These are phyloP conservation scores for Eutolmus rufibarbis DNA, from an alignment of 2,888 invertebrate species.

Conservation along the genomic window DNA sequence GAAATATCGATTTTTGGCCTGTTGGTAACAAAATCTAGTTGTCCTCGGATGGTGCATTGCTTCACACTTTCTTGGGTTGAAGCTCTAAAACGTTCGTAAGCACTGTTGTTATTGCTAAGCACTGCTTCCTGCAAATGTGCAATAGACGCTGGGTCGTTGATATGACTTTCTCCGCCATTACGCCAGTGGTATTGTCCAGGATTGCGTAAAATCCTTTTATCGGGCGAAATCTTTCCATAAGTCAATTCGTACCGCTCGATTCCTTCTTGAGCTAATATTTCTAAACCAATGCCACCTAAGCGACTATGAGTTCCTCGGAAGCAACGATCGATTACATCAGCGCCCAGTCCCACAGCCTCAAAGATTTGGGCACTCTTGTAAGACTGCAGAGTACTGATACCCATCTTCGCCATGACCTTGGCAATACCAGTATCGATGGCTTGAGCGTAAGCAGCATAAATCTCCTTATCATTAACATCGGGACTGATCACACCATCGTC, in stretches of 20 bases:
- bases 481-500: constrained; percentile 85
- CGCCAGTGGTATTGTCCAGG: constrained; percentile 98
- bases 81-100: constrained; percentile 86
- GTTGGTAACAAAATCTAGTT: constrained; percentile 82
- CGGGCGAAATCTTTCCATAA: constrained; percentile 69
- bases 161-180: constrained; percentile 95
- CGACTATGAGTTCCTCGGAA: constrained; percentile 80
- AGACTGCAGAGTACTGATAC: constrained; percentile 97
- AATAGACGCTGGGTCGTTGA: constrained; percentile 91
- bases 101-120: constrained; percentile 76
- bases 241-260: constrained; percentile 81
- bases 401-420: constrained; percentile 99
- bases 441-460: constrained; percentile 86
- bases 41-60: constrained; percentile 90
- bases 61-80: constrained; percentile 86
- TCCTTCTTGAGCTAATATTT: constrained; percentile 85
- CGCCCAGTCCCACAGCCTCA: constrained; percentile 93
- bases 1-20: constrained; percentile 81
- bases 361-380: constrained; percentile 99
- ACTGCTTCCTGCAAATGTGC: constrained; percentile 84
- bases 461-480: constrained; percentile 77
- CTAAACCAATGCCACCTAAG: constrained; percentile 89
- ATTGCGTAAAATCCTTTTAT: constrained; percentile 75
- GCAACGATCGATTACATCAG: constrained; percentile 93
- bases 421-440: constrained; percentile 91